Conservation (phyloP, 2,888 invertebrate species). For the Lapara coniferarum region DNA sequence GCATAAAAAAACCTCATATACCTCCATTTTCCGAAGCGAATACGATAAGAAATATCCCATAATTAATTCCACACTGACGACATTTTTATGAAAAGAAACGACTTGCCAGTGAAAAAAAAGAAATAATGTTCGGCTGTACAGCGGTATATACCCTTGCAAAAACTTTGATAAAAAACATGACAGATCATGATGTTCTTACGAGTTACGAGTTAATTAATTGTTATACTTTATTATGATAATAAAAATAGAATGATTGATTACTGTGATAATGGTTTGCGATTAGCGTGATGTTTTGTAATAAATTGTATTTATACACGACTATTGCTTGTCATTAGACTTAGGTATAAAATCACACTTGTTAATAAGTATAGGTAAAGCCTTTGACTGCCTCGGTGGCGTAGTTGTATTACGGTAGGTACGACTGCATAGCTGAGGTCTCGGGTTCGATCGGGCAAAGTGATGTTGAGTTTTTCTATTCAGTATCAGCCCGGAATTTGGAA, state of each 20-base stretch:
- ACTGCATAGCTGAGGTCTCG: no score
- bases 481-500: no score
- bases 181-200: not conserved
- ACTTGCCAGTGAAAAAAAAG: not conserved
- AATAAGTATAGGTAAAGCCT: no score
- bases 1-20: slow-evolving; percentile 11
- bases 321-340: no score
- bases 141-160: not conserved
- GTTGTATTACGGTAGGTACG: no score
- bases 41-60: slow-evolving; percentile 7
- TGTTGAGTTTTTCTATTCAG: no score
- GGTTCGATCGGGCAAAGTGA: no score
- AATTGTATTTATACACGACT: not conserved
- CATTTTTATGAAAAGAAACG: slow-evolving; percentile 16
- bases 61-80: slow-evolving; percentile 19
- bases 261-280: not conserved
- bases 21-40: not conserved
- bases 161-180: slow-evolving; percentile 17
- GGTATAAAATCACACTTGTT: no score
- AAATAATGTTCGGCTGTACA: not conserved
- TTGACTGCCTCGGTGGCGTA: no score
- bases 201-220: slow-evolving; percentile 12
- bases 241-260: not conserved
- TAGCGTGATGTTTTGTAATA: not conserved
- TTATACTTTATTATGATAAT: slow-evolving; percentile 3